Percentiles rank a stretch among this genome's conserved stretches.
These are phyloP conservation scores for Papilio glaucus DNA, from an alignment of 1,140 invertebrate species.

Conservation along the genomic window DNA sequence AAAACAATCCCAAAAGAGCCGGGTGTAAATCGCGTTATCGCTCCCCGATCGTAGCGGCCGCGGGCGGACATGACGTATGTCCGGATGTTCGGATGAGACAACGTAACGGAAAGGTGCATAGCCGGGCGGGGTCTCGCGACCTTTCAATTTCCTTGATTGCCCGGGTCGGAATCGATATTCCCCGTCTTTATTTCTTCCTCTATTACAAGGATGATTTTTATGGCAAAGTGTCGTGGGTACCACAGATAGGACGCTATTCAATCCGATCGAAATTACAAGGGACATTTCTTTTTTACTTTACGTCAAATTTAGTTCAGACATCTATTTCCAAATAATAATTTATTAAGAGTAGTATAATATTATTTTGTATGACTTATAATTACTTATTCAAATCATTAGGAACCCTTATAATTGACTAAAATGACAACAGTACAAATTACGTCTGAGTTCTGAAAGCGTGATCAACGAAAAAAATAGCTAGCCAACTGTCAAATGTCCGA, in stretches of 20 bases:
- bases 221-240: constrained; percentile 36
- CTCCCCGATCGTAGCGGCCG: constrained; percentile 45
- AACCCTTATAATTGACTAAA: no score
- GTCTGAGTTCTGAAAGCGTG: no score
- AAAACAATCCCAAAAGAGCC: constrained; percentile 47
- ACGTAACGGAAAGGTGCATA: constrained; percentile 58
- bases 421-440: no score
- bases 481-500: no score
- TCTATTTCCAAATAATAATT: not conserved
- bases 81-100: constrained; percentile 62
- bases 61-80: constrained; percentile 56
- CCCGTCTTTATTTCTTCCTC: constrained; percentile 56
- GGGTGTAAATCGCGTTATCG: constrained; percentile 46
- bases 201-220: constrained; percentile 49
- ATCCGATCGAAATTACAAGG: not conserved
- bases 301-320: not conserved
- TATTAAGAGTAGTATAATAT: not conserved
- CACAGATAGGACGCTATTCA: constrained; percentile 15
- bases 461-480: no score
- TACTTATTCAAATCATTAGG: no score
- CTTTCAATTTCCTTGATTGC: constrained; percentile 66
- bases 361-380: no score
- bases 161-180: constrained; percentile 38
- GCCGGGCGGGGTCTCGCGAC: constrained; percentile 49
- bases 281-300: not conserved